Conservation (phyloP, 2,888 invertebrate species). For the Andrena marginata region DNA sequence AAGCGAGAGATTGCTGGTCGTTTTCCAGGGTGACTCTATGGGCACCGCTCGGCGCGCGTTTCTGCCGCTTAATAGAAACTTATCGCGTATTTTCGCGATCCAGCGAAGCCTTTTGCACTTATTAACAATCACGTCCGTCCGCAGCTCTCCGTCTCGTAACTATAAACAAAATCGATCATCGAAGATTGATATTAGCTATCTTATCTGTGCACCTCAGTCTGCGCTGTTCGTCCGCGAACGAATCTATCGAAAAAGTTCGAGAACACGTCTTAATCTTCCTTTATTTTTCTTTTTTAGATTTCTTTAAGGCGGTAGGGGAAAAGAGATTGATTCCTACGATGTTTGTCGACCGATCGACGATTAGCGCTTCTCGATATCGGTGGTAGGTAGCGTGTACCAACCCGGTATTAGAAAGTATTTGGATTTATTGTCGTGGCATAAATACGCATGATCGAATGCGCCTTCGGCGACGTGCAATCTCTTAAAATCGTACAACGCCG, state of each 20-base stretch:
- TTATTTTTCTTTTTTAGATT: too few relatives aligned
- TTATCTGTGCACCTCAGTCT: background rate
- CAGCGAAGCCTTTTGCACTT: background rate
- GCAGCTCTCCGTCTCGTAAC: background rate
- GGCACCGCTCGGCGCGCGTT: constrained; percentile 9
- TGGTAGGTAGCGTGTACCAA: background rate
- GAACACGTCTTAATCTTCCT: background rate
- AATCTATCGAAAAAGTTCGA: background rate
- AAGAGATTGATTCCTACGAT: background rate
- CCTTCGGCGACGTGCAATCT: constrained; percentile 62
- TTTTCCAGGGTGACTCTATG: constrained; percentile 44
- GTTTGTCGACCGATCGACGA: constrained; percentile 6
- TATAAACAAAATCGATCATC: background rate
- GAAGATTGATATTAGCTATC: background rate
- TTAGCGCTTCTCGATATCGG: constrained; percentile 6
- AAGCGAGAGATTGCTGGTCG: constrained; percentile 48
- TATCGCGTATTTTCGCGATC: background rate
- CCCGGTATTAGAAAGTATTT: constrained; percentile 46
- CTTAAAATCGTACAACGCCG: constrained; percentile 60
- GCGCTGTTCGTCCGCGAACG: background rate
- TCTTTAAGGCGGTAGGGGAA: too few relatives aligned
- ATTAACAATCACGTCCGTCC: background rate
- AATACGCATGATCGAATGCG: constrained; percentile 50
- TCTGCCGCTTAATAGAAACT: constrained; percentile 16
- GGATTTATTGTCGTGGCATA: constrained; percentile 40